Percentiles rank a stretch among this genome's conserved stretches.
These are phyloP conservation scores for Perca fluviatilis DNA, from an alignment of 2,113 vertebrate species.

Conservation along the genomic window DNA sequence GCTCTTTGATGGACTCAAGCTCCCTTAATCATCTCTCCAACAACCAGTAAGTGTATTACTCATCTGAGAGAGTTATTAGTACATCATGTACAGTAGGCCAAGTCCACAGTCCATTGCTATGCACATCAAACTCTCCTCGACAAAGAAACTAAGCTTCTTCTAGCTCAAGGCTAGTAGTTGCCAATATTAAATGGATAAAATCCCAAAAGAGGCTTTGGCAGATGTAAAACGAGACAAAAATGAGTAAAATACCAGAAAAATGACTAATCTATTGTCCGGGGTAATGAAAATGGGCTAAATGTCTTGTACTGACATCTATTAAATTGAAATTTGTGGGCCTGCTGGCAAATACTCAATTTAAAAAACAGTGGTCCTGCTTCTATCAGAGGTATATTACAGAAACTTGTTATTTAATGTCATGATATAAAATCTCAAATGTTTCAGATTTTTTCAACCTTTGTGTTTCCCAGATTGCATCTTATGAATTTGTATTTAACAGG, in stretches of 20 bases:
- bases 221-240: slow-evolving; percentile 39
- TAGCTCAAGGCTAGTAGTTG: background rate
- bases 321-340: slow-evolving; percentile 22
- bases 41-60: slow-evolving; percentile 4
- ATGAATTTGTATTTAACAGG: background rate
- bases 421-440: background rate
- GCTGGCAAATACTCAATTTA: slow-evolving; percentile 5
- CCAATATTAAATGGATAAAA: slow-evolving; percentile 32
- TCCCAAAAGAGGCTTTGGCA: slow-evolving; percentile 34
- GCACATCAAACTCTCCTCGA: slow-evolving; percentile 10
- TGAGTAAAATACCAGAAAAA: slow-evolving; percentile 21
- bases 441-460: background rate
- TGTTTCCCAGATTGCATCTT: background rate
- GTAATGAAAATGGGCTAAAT: slow-evolving; percentile 44
- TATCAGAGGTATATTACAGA: background rate
- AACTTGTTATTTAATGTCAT: background rate
- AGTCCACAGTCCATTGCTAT: background rate
- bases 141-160: background rate
- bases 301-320: slow-evolving; percentile 38
- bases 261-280: slow-evolving; percentile 41
- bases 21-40: slow-evolving; percentile 13
- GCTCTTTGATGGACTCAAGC: slow-evolving; percentile 26
- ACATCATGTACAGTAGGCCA: slow-evolving; percentile 1
- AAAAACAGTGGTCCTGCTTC: background rate
- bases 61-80: background rate